A percentile compares a stretch with the other conserved stretches of the same genome.
These are phyloP conservation scores for Podilymbus podiceps DNA, from an alignment of 2,113 vertebrate genomes.

Conservation along the genomic window DNA sequence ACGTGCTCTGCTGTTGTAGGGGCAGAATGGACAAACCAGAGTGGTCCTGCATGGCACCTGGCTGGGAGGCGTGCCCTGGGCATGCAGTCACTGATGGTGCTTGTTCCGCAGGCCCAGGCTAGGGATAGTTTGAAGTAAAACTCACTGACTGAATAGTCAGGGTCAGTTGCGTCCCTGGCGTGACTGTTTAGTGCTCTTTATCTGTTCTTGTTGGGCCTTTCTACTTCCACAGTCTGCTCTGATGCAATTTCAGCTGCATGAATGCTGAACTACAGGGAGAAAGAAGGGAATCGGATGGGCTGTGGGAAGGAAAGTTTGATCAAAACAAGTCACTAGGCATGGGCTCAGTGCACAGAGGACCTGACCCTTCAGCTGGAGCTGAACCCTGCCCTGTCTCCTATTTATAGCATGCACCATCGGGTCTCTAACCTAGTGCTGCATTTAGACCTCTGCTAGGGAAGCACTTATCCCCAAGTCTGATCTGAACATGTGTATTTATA, in stretches of 20 bases:
- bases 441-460: not conserved
- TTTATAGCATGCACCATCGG: not conserved
- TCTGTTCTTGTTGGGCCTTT: not conserved
- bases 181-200: not conserved
- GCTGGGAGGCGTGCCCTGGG: not conserved
- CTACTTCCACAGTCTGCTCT: not conserved
- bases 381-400: not conserved
- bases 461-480: not conserved
- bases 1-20: not conserved
- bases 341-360: not conserved
- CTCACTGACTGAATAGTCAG: not conserved
- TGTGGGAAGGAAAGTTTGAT: not conserved
- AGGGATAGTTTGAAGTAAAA: not conserved
- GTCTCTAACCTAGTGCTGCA: not conserved
- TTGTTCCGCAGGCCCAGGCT: fast-evolving
- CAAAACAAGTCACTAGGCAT: not conserved
- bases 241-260: not conserved
- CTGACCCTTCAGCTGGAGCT: not conserved
- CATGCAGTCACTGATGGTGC: fast-evolving
- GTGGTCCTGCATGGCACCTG: not conserved
- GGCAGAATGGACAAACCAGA: not conserved
- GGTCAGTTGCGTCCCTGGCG: not conserved
- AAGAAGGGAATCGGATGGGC: not conserved
- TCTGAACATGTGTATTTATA: not conserved
- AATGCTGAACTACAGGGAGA: not conserved